Base-by-base conservation (phyloP, 2,797 vertebrate genomes). In the Rhinophrynus dorsalis region DNA sequence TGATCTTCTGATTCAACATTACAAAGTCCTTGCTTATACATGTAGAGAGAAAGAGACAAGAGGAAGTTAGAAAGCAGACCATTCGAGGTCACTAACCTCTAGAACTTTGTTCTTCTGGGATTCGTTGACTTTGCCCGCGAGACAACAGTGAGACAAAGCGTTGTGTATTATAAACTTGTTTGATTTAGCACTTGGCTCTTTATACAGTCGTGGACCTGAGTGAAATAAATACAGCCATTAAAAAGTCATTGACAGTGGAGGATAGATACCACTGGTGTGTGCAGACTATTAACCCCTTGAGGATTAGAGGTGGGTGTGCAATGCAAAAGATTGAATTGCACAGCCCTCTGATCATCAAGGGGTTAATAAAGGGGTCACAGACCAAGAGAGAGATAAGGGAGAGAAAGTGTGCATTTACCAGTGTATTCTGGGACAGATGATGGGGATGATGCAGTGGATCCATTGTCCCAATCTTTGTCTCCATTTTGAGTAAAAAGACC, bases 101-200 rank as follows among this genome's bases (percentile, higher is more conserved):
- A 96, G 88, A 74, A 96, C 93, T 79, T 95, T 95, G 86, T 93
- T 95, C 90, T 96, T 96, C 84, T 95, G 94, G 0, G 92, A 90
- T 85, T 96, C 94, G 3, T 97, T 97, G 83, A 96, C 95, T 80
- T 93, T 96, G 44, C 95, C 95, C 0, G 95, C 95, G 78, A 97
- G 86, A 82, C 95, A 97, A 88, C 95, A 97, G 81, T 94, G 94
- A 1, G 94, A 92, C 73, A 97, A 90, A 44, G 95, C 95, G 10
- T 97, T 97, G 78, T 96, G 91, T 81, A 97, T 96, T 68, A 97
- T 96, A 81, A 94, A 96, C 82, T 96, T 96, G 85, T 97, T 97
- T 72, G 95, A 97, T 86, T 96, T 97, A 78, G 96, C 96, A 71
- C 95, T 97, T 29, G 95, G 95, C 80, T 97, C 95, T 83, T 96